Conservation (phyloP, 2,113 vertebrate species). For the Bambusicola thoracicus region DNA sequence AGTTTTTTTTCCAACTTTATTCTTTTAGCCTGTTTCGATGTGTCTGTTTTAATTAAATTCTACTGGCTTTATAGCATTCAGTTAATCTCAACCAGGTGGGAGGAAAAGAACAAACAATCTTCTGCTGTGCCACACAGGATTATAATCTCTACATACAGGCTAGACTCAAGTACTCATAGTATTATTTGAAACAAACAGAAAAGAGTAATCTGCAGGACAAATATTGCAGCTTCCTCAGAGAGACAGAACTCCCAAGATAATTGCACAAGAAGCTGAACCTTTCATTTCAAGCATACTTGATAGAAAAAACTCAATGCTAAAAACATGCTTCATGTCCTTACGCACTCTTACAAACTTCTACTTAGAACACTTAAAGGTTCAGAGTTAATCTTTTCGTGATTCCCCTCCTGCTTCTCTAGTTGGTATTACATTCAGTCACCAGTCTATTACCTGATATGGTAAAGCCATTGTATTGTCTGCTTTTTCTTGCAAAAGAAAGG, state of each 20-base stretch:
- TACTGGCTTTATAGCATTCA: neutral
- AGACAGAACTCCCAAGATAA: neutral
- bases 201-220: neutral
- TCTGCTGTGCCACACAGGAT: neutral
- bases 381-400: neutral
- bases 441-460: neutral
- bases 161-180: neutral
- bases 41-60: neutral
- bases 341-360: neutral
- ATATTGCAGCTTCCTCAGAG: neutral
- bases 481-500: neutral
- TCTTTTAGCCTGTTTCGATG: neutral
- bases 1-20: neutral
- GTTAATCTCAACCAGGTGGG: neutral
- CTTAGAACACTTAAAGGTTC: neutral
- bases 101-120: neutral
- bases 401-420: neutral
- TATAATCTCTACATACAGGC: neutral
- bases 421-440: neutral
- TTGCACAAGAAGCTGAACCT: neutral
- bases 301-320: neutral
- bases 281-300: neutral
- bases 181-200: neutral
- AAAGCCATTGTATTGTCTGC: neutral
- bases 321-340: neutral